phyloP scores from a whole-genome alignment of 2,113 vertebrate genomes.

The Corvus cornix region DNA sequence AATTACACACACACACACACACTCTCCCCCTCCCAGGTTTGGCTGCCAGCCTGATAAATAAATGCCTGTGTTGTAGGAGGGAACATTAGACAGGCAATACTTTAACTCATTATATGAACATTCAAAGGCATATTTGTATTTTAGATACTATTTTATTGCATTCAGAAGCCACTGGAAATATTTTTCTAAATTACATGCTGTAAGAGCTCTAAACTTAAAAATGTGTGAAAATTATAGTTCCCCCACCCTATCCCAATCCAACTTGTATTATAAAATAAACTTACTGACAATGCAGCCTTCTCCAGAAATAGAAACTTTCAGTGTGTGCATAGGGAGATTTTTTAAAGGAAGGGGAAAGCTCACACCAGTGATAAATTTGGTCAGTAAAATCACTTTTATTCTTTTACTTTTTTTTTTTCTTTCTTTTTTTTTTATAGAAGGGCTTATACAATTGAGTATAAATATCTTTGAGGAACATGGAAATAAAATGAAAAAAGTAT shows the following conservation, averaged over 20 bases:
- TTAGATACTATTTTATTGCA: conserved; percentile 31
- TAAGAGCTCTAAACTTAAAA: conserved; percentile 36
- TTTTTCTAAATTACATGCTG: conserved; percentile 33
- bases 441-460: conserved; percentile 39
- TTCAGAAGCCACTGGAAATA: conserved; percentile 49
- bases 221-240: background rate
- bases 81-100: conserved; percentile 16
- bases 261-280: background rate
- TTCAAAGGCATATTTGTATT: conserved; percentile 54
- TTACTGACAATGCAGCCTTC: background rate
- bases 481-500: conserved; percentile 58
- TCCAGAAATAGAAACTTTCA: background rate
- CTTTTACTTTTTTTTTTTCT: background rate
- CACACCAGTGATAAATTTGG: conserved; percentile 9
- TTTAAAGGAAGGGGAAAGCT: conserved; percentile 15
- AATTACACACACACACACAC: conserved; percentile 16
- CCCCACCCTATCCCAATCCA: background rate
- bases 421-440: background rate
- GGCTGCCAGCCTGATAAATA: conserved; percentile 57
- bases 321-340: background rate
- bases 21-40: background rate
- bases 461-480: conserved; percentile 11
- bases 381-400: conserved; percentile 61
- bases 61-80: background rate
- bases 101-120: conserved; percentile 31